A percentile compares a stretch with the other conserved stretches of the same genome.
These are phyloP conservation scores for Cyclina sinensis DNA, from an alignment of 1,140 invertebrate species.

Conservation along the genomic window DNA sequence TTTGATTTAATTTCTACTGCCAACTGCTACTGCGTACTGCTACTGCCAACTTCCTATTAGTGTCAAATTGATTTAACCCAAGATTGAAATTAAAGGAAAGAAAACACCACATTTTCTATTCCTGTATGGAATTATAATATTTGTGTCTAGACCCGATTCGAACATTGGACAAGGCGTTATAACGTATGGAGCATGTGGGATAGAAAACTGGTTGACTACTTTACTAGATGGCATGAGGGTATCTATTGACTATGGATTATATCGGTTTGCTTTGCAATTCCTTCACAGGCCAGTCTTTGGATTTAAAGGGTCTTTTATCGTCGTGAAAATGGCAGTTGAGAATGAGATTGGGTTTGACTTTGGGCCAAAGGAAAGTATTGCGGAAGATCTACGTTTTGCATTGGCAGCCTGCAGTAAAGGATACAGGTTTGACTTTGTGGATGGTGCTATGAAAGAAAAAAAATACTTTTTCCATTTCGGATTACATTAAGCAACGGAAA, in stretches of 20 bases:
- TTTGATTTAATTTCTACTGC: no score
- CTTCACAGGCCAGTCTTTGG: constrained; percentile 98
- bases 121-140: constrained; percentile 95
- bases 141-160: constrained; percentile 94
- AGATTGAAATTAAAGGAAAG: no score
- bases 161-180: constrained; percentile 94
- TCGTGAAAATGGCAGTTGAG: constrained; percentile 94
- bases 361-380: constrained; percentile 97
- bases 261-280: constrained; percentile 96
- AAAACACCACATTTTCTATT: no score
- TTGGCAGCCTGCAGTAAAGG: constrained; percentile 91
- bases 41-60: no score
- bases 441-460: constrained; percentile 98
- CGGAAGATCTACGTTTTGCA: constrained; percentile 98
- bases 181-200: constrained; percentile 97
- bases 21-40: no score
- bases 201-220: constrained; percentile 97
- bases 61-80: no score
- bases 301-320: constrained; percentile 92
- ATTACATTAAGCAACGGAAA: constrained; percentile 98
- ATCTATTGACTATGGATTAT: constrained; percentile 95
- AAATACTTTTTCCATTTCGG: constrained; percentile 97
- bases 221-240: constrained; percentile 98
- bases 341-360: constrained; percentile 97
- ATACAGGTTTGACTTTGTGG: constrained; percentile 87